Conservation (phyloP, 2,888 invertebrate genomes). For the Brachyopa scutellaris region DNA sequence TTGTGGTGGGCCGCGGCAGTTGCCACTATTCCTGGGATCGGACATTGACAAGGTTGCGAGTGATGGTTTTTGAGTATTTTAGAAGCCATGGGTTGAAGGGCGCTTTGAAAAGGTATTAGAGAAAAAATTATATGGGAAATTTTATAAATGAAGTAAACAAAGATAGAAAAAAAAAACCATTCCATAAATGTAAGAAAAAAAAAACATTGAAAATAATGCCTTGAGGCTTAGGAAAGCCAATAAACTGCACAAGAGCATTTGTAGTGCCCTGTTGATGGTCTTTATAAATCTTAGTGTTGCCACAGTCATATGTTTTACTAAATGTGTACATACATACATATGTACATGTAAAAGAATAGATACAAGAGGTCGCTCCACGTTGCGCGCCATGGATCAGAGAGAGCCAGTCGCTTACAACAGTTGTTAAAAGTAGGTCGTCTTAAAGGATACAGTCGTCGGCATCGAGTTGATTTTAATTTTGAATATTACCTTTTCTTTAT, state of each 20-base stretch:
- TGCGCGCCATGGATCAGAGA: too few species aligned
- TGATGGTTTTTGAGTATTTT: background rate
- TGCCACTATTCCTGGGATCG: background rate
- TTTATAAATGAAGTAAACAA: background rate
- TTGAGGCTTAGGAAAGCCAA: background rate
- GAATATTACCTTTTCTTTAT: too few species aligned
- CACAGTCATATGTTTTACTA: background rate
- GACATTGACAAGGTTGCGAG: constrained; percentile 11
- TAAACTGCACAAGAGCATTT: constrained; percentile 7
- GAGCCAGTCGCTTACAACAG: too few species aligned
- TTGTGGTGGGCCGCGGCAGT: background rate
- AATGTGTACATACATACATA: too few species aligned
- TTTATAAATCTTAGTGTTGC: background rate
- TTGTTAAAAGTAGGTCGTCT: too few species aligned
- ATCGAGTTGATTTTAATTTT: too few species aligned
- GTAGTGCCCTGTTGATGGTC: background rate
- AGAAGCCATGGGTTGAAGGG: constrained; percentile 4
- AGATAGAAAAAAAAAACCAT: background rate
- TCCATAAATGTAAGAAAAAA: too few species aligned
- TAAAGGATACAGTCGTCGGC: too few species aligned
- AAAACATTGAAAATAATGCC: background rate
- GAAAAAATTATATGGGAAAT: background rate
- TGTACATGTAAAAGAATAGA: too few species aligned
- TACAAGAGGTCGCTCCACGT: too few species aligned
- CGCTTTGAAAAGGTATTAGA: constrained; percentile 11